A percentile compares a stretch with the other conserved stretches of the same genome.
Conservation (phyloP, 2,888 invertebrate genomes). For the Drosophila nr. medialis region DNA sequence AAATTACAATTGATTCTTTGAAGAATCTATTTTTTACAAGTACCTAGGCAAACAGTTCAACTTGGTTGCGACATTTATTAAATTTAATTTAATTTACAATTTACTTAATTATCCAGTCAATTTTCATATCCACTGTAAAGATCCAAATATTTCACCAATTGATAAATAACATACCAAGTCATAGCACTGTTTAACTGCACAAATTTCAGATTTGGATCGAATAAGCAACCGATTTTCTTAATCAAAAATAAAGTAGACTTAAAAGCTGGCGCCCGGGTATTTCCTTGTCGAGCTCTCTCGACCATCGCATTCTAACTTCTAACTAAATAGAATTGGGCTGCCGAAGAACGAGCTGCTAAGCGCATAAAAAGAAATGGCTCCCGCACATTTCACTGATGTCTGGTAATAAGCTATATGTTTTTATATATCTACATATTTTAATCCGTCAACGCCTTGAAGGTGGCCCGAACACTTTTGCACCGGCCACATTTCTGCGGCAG, state of each 20-base stretch:
- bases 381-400: neutral
- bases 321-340: neutral
- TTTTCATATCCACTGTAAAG: neutral
- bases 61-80: neutral
- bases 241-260: neutral
- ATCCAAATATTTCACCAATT: too few species aligned
- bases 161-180: too few species aligned
- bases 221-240: neutral
- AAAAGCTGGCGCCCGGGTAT: neutral
- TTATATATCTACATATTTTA: neutral
- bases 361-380: neutral
- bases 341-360: neutral
- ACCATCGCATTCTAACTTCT: neutral
- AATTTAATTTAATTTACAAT: neutral
- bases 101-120: neutral
- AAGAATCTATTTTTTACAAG: too few species aligned
- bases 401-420: neutral
- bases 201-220: neutral
- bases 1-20: neutral
- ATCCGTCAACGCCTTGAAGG: slow-evolving; percentile 31
- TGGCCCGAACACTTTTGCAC: neutral
- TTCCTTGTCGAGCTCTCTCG: neutral
- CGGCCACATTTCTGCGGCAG: slow-evolving; percentile 15
- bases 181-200: too few species aligned
- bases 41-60: neutral